phyloP scores from a whole-genome alignment of 1,140 invertebrate species.

The Nomia melanderi region DNA sequence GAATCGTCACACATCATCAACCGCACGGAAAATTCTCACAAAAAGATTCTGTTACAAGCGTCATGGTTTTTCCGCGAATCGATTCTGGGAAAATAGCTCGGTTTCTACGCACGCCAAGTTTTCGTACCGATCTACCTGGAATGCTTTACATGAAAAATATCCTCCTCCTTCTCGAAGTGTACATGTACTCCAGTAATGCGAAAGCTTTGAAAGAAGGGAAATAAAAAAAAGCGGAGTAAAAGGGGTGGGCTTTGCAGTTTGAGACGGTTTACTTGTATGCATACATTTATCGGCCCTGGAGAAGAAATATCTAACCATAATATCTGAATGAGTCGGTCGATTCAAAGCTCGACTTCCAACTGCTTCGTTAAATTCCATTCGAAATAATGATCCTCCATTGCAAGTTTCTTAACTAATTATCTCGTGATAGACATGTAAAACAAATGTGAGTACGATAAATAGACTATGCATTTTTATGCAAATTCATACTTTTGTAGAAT shows the following conservation, averaged over 20 bases:
- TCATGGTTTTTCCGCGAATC: constrained; percentile 8
- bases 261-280: not conserved
- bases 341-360: no score
- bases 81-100: constrained; percentile 13
- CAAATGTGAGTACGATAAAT: no score
- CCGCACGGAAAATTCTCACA: not conserved
- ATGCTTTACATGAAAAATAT: constrained; percentile 42
- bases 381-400: no score
- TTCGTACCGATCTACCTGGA: constrained; percentile 15
- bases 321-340: not conserved
- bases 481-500: no score
- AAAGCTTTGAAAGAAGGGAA: constrained; percentile 34
- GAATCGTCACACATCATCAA: not conserved
- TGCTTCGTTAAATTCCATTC: no score
- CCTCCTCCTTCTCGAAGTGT: constrained; percentile 15
- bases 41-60: constrained; percentile 29
- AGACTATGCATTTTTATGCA: no score
- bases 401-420: no score
- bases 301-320: not conserved
- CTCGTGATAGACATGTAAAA: no score
- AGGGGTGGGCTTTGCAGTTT: constrained; percentile 10
- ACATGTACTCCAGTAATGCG: constrained; percentile 13
- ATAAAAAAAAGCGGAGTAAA: constrained; percentile 18
- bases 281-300: constrained; percentile 6
- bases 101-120: constrained; percentile 4